phyloP scores from a whole-genome alignment of 2,113 vertebrate species.

The Sebastes schlegelii region DNA sequence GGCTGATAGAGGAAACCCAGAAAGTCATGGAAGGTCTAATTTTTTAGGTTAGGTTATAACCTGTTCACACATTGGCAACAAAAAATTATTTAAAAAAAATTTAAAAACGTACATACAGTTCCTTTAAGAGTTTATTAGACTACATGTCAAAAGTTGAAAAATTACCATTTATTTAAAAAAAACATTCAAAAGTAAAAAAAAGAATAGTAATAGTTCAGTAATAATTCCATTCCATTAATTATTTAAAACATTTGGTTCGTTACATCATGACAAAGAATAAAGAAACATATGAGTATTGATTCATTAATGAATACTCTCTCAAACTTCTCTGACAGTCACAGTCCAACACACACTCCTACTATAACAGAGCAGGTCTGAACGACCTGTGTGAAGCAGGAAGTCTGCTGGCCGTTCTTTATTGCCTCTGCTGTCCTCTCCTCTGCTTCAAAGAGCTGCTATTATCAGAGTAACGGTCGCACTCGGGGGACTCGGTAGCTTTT shows the following conservation, averaged over 20 bases:
- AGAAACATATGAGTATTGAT: no score
- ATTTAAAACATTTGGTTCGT: neutral
- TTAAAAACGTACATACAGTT: no score
- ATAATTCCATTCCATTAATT: neutral
- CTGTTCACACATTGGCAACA: no score
- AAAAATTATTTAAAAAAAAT: no score
- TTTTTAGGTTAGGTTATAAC: no score
- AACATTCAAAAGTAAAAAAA: neutral
- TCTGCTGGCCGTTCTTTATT: constrained; percentile 61
- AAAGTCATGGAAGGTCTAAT: no score
- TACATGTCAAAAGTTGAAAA: no score
- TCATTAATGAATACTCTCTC: neutral
- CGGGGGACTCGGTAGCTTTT: constrained; percentile 56
- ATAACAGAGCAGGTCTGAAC: constrained; percentile 33
- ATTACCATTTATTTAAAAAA: neutral
- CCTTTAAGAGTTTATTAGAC: no score
- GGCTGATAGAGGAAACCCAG: no score
- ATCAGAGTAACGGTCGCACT: constrained; percentile 67
- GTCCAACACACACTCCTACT: constrained; percentile 14
- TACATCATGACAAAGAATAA: neutral
- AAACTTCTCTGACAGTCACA: constrained; percentile 17
- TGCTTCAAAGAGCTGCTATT: constrained; percentile 72
- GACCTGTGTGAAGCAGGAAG: constrained; percentile 67
- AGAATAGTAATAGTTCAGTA: no score
- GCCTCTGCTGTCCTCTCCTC: constrained; percentile 46